Evolutionary conservation across 2,797 vertebrate species (phyloP).

Genomic region (Calcarius lapponicus): DNA sequence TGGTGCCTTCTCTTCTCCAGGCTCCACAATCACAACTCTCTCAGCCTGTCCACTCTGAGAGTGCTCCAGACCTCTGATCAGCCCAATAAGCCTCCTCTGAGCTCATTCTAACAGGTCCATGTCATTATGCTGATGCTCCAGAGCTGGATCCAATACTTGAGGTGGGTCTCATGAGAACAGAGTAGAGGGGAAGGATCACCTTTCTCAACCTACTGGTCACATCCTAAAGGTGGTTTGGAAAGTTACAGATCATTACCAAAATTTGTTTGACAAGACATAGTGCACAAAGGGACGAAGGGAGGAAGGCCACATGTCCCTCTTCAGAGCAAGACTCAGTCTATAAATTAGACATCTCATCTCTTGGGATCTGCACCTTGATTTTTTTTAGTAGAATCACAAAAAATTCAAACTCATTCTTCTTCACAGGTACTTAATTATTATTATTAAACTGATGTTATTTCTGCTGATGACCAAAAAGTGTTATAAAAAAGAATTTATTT

Average conservation of each 20-base stretch:
- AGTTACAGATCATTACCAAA: neutral
- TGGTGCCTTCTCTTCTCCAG: neutral
- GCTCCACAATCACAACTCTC: neutral
- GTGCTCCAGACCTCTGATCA: neutral
- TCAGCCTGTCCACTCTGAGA: neutral
- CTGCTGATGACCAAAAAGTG: accelerated
- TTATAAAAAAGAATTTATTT: neutral
- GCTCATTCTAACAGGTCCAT: neutral
- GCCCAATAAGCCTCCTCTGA: neutral
- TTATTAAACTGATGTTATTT: neutral
- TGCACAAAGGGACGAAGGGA: neutral
- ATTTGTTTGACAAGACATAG: neutral
- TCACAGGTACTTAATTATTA: neutral
- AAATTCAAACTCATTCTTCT: neutral
- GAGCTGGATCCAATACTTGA: neutral
- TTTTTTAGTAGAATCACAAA: neutral
- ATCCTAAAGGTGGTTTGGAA: neutral
- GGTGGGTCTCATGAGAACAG: neutral
- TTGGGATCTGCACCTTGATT: neutral
- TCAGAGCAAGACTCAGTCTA: neutral
- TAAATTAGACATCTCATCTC: neutral
- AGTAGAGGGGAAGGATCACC: neutral
- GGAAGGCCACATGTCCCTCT: neutral
- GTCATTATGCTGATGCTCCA: neutral
- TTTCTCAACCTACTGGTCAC: neutral